phyloP scores from a whole-genome alignment of 2,113 vertebrate species.

The Zosterops japonicus region DNA sequence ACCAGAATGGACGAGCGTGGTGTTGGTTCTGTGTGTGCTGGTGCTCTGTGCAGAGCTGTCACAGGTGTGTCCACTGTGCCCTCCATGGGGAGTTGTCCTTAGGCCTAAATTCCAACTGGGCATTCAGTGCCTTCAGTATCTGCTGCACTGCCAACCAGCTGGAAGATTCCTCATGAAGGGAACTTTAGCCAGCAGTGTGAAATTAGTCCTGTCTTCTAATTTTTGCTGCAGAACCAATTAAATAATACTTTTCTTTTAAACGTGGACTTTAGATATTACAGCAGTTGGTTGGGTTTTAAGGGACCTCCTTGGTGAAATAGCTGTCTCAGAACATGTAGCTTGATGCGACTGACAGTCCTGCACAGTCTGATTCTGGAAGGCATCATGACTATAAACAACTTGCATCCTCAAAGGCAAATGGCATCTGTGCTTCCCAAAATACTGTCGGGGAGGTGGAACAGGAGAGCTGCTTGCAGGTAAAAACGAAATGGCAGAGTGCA shows the following conservation, averaged over 20 bases:
- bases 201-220: not conserved
- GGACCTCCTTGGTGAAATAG: not conserved
- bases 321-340: not conserved
- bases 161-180: not conserved
- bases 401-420: not conserved
- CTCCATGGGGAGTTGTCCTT: not conserved
- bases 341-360: not conserved
- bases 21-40: not conserved
- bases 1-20: not conserved
- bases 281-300: not conserved
- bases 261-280: not conserved
- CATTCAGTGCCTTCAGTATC: accelerated
- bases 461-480: not conserved
- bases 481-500: not conserved
- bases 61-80: accelerated
- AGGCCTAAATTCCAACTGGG: not conserved
- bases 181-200: not conserved
- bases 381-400: not conserved
- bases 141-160: not conserved
- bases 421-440: not conserved
- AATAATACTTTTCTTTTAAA: not conserved
- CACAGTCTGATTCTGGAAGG: not conserved
- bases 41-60: not conserved
- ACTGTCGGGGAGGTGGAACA: not conserved
- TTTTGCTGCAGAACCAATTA: not conserved